Evolutionary conservation across 2,797 vertebrate genomes (phyloP).

Genomic region (Toxotes lorentzi): DNA sequence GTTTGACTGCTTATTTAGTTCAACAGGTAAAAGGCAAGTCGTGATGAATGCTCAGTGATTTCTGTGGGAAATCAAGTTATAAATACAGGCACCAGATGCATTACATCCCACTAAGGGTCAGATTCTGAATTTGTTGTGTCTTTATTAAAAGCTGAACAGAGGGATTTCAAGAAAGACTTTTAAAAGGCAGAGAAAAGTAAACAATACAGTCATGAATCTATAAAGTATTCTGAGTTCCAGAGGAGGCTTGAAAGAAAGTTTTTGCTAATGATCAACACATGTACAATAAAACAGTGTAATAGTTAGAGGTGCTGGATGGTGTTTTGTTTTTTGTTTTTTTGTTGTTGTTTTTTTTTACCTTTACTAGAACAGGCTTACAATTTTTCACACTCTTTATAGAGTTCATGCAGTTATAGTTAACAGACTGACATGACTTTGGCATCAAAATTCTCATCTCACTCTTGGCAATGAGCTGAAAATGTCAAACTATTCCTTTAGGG

Average conservation of each 20-base stretch:
- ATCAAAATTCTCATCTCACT: too few species aligned
- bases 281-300: not conserved
- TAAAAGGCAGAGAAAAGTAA: slow-evolving; percentile 40
- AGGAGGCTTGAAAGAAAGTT: not conserved
- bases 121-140: slow-evolving; percentile 24
- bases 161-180: slow-evolving; percentile 24
- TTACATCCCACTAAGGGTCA: slow-evolving; percentile 29
- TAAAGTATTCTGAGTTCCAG: slow-evolving; percentile 5
- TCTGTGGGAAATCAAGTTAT: slow-evolving; percentile 53
- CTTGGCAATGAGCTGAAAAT: not conserved
- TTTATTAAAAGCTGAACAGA: slow-evolving; percentile 43
- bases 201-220: not conserved
- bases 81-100: slow-evolving; percentile 45
- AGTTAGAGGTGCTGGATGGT: not conserved
- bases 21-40: slow-evolving; percentile 57
- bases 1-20: slow-evolving; percentile 55
- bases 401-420: not conserved
- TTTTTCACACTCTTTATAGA: too few species aligned
- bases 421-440: not conserved
- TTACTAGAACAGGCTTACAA: not conserved
- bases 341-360: too few species aligned
- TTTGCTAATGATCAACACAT: not conserved
- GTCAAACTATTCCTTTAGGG: not conserved
- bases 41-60: slow-evolving; percentile 39
- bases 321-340: too few species aligned